Conservation (phyloP, 2,797 vertebrate species). For the Dendrocincla tyrannina region DNA sequence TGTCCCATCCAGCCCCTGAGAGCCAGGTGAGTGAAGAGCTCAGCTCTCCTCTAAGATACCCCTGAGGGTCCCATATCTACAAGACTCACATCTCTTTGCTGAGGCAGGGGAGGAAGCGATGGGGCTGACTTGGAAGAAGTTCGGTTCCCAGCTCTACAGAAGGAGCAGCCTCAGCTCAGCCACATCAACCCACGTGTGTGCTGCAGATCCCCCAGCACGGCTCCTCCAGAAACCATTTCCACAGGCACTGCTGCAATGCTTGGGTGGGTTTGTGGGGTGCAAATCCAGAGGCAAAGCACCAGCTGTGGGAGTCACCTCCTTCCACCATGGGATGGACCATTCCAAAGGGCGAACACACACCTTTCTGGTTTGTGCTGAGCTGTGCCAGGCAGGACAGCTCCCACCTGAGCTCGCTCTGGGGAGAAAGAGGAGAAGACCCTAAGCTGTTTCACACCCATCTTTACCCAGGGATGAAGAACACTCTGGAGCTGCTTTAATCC, state of each 20-base stretch:
- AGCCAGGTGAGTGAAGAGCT: background rate
- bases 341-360: rapidly evolving
- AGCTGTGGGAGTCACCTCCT: background rate
- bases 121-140: background rate
- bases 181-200: rapidly evolving
- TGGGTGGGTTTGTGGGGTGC: background rate
- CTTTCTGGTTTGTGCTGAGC: background rate
- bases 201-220: background rate
- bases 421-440: background rate
- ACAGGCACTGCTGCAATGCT: rapidly evolving
- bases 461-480: background rate
- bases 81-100: background rate
- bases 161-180: background rate
- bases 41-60: background rate
- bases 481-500: background rate
- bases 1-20: background rate
- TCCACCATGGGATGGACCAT: background rate
- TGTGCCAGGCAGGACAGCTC: background rate
- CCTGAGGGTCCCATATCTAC: rapidly evolving
- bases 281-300: background rate
- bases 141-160: background rate
- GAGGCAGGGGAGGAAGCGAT: background rate
- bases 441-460: background rate
- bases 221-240: background rate
- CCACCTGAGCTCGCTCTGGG: rapidly evolving